phyloP scores from a whole-genome alignment of 2,797 vertebrate species.

The Danio choprae region DNA sequence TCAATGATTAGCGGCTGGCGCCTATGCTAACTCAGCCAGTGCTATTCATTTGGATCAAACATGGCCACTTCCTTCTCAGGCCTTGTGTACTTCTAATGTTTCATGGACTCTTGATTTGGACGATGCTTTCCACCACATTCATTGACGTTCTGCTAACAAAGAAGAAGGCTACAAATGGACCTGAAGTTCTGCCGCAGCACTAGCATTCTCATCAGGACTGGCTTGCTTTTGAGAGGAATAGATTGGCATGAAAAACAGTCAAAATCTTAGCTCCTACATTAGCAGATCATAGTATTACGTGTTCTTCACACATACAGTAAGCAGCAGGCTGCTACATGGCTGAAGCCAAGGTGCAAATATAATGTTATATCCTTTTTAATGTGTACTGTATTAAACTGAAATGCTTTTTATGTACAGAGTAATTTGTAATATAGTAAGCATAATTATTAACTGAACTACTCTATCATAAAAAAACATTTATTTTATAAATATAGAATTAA shows the following conservation, averaged over 20 bases:
- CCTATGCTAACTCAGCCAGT: conserved; percentile 46
- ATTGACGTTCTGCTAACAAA: conserved; percentile 27
- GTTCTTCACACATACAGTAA: conserved; percentile 5
- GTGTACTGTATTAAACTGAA: not conserved
- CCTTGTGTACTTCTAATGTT: conserved; percentile 48
- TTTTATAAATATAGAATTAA: not conserved
- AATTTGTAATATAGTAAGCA: not conserved
- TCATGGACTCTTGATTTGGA: conserved; percentile 41
- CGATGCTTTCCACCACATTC: conserved; percentile 41
- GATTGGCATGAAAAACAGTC: not conserved
- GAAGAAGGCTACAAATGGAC: not conserved
- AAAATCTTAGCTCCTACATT: not conserved
- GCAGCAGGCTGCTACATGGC: not conserved
- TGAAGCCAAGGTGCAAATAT: not conserved
- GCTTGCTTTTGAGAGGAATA: not conserved
- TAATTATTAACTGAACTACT: not conserved
- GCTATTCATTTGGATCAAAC: conserved; percentile 55
- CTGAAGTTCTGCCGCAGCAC: not conserved
- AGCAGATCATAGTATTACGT: not conserved
- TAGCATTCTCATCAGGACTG: conserved; percentile 3
- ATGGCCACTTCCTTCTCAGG: conserved; percentile 43
- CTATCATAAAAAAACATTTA: not conserved
- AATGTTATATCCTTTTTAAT: not conserved
- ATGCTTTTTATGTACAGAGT: not conserved
- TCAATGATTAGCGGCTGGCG: conserved; percentile 58